A percentile compares a stretch with the other conserved stretches of the same genome.
phyloP scores from a whole-genome alignment of 2,113 vertebrate species.

The Odobenus rosmarus region DNA sequence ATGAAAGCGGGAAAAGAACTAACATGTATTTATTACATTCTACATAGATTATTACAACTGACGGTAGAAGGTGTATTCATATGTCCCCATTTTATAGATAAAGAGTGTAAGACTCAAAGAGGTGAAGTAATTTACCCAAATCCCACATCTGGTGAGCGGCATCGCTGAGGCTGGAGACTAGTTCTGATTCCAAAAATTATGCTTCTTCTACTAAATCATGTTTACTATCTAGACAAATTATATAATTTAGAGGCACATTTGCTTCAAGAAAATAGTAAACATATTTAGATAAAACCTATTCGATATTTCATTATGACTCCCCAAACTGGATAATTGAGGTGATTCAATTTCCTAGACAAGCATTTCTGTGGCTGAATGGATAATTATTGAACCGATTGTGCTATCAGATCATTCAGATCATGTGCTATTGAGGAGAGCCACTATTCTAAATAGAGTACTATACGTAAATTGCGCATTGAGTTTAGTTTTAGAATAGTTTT shows the following conservation, averaged over 20 bases:
- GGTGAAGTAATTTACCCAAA: not conserved
- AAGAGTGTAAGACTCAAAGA: not conserved
- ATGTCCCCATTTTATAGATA: constrained; percentile 44
- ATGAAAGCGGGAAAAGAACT: constrained; percentile 5
- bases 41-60: not conserved
- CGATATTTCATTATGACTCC: constrained; percentile 41
- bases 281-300: constrained; percentile 60
- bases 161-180: not conserved
- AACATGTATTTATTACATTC: not conserved
- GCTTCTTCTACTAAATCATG: not conserved
- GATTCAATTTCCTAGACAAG: constrained; percentile 48
- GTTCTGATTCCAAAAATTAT: constrained; percentile 20
- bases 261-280: constrained; percentile 45
- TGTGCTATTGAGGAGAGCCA: not conserved
- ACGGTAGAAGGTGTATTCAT: not conserved
- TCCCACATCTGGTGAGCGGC: not conserved
- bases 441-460: not conserved
- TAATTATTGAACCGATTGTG: constrained; percentile 52
- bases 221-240: constrained; percentile 39
- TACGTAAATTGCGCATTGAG: not conserved
- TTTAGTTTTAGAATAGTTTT: constrained; percentile 21
- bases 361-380: constrained; percentile 51
- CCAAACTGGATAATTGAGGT: constrained; percentile 42
- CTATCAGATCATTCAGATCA: constrained; percentile 20
- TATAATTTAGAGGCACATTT: constrained; percentile 50